A percentile compares a stretch with the other conserved stretches of the same genome.
Conservation (phyloP, 2,113 vertebrate species). For the Brienomyrus longianalis region DNA sequence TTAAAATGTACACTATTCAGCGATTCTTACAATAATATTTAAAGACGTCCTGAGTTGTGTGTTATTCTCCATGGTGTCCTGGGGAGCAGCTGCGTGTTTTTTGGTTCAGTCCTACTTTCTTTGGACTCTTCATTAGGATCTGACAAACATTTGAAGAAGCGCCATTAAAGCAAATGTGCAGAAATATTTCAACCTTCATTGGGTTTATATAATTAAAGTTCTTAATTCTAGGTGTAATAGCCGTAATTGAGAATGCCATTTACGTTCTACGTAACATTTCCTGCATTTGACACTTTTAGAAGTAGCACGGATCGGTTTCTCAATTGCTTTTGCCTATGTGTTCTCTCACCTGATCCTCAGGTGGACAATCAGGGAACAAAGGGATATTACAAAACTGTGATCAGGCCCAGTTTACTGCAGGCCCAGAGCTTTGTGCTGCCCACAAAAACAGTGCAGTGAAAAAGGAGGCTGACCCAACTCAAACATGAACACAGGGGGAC, state of each 20-base stretch:
- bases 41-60: slow-evolving; percentile 17
- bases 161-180: neutral
- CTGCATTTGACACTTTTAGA: neutral
- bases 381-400: neutral
- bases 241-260: neutral
- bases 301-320: neutral
- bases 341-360: neutral
- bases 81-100: neutral
- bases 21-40: slow-evolving; percentile 30
- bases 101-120: slow-evolving; percentile 11
- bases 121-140: neutral
- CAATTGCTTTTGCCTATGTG: neutral
- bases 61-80: slow-evolving; percentile 23
- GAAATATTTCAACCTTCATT: neutral
- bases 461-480: slow-evolving; percentile 28
- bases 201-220: neutral
- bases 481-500: slow-evolving; percentile 24
- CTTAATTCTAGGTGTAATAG: neutral
- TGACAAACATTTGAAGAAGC: neutral
- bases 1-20: slow-evolving; percentile 34
- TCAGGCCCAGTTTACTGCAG: slow-evolving; percentile 7
- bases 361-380: neutral
- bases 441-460: slow-evolving; percentile 25
- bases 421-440: neutral
- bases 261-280: neutral